Base-by-base conservation (phyloP, 1,140 invertebrate species). In the Drosophila carrolli region DNA sequence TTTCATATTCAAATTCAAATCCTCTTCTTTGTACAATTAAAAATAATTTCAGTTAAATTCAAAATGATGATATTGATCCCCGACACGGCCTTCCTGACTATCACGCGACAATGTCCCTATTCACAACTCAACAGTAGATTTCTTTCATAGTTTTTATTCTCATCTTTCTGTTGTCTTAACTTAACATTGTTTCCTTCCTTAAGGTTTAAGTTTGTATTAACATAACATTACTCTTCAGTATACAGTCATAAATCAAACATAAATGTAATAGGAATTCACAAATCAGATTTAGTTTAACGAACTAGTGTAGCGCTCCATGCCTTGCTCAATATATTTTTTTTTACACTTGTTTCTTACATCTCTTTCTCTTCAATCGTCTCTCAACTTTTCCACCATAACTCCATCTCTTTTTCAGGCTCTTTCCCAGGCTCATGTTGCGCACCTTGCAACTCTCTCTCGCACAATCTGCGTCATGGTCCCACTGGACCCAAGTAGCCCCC, bases 171-270 rank as follows among this genome's bases (percentile, higher is more conserved):
- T 32, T 32, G 29, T 10, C 14, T 19, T 14, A 16, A 10, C 43
- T 46, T 46, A 46, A 46, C 14, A 46, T 16, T 46, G 43, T 46
- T 46, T 46, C 43, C 43, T 46, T 46, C 19, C 38, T 40, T 40
- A 38, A 38, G 37, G 10, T 13, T 40, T 40, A 13, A 40, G 38
- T 40, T 40, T 11, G 38, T 40, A 40, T 40, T 13, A 40, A 11
- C 11, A n/a, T 13, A 40, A 40, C 10, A 40, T 13, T 4, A 40
- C 38, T 40, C 11, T 40, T 40, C 10, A 40, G 4, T 13, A 40
- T 40, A 40, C 38, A 40, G 11, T 32, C 29, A 32, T 32, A 32
- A 32, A 32, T 32, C 29, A 32, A 32, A 32, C 29, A 32, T 32
- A 32, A 32, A 46, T 4, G 9, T 10, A 11, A 19, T 46, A 46